Percentiles rank a stretch among this genome's conserved stretches.
Conservation (phyloP, 2,888 invertebrate genomes). For the Copidosoma aretas region DNA sequence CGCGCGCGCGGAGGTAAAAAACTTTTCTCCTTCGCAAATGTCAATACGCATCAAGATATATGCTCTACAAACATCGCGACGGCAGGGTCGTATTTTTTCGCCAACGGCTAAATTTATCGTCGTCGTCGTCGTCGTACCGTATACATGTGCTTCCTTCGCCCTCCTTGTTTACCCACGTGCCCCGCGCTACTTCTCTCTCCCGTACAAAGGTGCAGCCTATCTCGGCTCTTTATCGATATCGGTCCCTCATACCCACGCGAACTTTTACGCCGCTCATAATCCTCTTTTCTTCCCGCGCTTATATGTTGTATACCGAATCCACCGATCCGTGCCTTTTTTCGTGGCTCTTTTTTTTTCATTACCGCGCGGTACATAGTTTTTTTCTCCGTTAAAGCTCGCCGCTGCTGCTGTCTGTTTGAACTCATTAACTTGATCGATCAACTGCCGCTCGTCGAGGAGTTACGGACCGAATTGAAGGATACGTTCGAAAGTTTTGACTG, state of each 20-base stretch:
- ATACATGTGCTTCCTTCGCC: background rate
- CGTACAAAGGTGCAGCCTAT: background rate
- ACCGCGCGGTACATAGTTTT: too few species aligned
- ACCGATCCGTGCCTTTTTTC: too few species aligned
- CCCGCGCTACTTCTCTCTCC: background rate
- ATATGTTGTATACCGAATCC: too few species aligned
- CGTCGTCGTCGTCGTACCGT: too few species aligned
- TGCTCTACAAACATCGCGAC: background rate
- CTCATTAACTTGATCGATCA: conserved; percentile 12
- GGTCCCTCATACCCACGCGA: background rate
- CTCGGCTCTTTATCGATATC: conserved; percentile 6
- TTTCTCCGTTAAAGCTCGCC: background rate
- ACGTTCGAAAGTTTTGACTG: too few species aligned
- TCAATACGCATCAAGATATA: too few species aligned
- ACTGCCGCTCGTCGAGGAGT: background rate
- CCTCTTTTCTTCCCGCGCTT: too few species aligned
- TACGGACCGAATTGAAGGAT: too few species aligned
- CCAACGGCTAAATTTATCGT: conserved; percentile 1
- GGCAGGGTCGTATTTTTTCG: conserved; percentile 2
- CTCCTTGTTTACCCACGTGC: background rate
- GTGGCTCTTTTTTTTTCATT: too few species aligned
- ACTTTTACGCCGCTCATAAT: background rate
- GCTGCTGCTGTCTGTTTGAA: background rate
- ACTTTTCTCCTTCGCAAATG: too few species aligned
- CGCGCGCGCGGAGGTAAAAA: too few species aligned